phyloP scores from a whole-genome alignment of 1,140 invertebrate genomes.

The Brachionus plicatilis region DNA sequence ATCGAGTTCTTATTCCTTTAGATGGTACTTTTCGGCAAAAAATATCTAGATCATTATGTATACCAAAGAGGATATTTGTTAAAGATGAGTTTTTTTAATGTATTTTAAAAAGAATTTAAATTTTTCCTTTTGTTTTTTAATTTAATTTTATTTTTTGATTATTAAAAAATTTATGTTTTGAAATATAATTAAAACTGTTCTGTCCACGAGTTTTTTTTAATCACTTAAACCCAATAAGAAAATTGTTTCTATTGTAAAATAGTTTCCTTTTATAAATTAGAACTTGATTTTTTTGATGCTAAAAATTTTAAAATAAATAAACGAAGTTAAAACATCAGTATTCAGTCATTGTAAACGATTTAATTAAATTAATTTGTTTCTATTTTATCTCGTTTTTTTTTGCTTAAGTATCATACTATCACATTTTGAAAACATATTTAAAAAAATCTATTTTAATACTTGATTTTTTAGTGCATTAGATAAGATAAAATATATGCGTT shows the following conservation, averaged over 20 bases:
- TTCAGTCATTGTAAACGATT: background rate
- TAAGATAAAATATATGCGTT: background rate
- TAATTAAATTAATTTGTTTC: background rate
- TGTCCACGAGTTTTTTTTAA: background rate
- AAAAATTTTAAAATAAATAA: background rate
- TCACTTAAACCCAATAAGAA: background rate
- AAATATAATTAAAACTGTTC: background rate
- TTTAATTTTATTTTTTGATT: background rate
- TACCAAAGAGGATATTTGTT: background rate
- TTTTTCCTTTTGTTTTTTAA: background rate
- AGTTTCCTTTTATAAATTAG: no score
- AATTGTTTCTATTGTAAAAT: no score
- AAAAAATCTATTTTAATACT: background rate
- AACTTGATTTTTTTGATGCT: no score
- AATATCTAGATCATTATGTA: background rate
- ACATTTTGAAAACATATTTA: background rate
- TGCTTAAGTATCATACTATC: background rate
- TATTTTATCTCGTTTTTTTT: background rate
- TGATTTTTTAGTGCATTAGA: background rate
- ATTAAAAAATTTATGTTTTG: background rate
- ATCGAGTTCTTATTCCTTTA: background rate
- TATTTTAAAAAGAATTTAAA: background rate
- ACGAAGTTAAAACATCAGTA: background rate
- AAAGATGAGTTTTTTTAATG: background rate
- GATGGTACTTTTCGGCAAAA: background rate